phyloP scores from a whole-genome alignment of 2,888 invertebrate species.

The Pelosia muscerda region DNA sequence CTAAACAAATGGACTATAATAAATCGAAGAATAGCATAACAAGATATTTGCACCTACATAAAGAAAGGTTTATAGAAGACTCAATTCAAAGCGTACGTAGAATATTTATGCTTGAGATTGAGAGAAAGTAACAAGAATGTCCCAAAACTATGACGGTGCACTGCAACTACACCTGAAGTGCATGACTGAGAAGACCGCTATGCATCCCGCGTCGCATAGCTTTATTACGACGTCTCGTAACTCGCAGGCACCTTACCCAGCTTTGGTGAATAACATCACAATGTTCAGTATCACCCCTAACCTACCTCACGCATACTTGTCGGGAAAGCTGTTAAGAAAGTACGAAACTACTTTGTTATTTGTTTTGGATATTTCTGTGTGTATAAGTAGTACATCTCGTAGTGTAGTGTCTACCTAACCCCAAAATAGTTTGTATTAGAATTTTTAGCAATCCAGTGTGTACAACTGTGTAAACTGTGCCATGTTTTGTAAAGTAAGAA shows the following conservation, averaged over 20 bases:
- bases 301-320: neutral
- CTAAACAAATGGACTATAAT: too few species aligned
- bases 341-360: neutral
- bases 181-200: too few species aligned
- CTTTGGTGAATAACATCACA: neutral
- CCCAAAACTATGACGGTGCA: too few species aligned
- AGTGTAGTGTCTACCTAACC: neutral
- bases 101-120: too few species aligned
- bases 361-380: constrained; percentile 3
- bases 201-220: too few species aligned
- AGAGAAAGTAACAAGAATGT: too few species aligned
- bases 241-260: neutral
- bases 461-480: constrained; percentile 51
- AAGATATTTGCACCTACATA: neutral
- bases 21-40: neutral
- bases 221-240: neutral
- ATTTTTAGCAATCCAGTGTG: neutral
- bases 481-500: constrained; percentile 56
- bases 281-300: neutral
- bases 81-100: too few species aligned
- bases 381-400: neutral
- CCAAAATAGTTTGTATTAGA: neutral
- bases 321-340: neutral
- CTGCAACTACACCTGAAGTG: too few species aligned
- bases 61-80: too few species aligned